Evolutionary conservation across 2,113 vertebrate species (phyloP).

Genomic region (Herpetotheres cachinnans): DNA sequence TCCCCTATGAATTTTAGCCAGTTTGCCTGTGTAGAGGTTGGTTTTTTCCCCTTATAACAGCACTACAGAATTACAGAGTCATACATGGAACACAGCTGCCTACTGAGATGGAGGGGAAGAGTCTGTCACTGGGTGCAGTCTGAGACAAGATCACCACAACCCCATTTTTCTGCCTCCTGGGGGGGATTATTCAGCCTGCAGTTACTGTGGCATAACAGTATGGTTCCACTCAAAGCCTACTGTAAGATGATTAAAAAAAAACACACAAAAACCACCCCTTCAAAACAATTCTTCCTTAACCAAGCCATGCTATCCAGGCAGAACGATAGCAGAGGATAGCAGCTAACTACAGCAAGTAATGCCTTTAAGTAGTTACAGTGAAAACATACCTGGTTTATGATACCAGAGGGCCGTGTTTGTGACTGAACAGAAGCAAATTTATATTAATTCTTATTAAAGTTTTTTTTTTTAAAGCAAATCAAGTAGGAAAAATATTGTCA

Average conservation of each 20-base stretch:
- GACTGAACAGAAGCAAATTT: background rate
- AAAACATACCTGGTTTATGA: background rate
- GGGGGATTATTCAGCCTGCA: background rate
- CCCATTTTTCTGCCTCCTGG: background rate
- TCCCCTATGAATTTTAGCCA: background rate
- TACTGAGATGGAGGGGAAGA: background rate
- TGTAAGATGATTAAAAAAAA: background rate
- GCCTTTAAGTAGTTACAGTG: background rate
- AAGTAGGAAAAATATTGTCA: background rate
- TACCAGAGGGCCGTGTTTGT: background rate
- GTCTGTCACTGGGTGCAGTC: background rate
- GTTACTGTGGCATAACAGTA: too few species aligned
- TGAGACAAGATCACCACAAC: background rate
- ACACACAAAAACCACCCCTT: too few species aligned
- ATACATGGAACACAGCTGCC: background rate
- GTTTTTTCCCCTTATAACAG: fast-evolving
- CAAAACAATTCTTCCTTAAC: background rate
- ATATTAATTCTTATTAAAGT: background rate
- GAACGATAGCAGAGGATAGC: background rate
- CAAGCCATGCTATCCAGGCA: background rate
- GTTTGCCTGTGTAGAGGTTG: background rate
- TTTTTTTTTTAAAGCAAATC: background rate
- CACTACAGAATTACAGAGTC: background rate
- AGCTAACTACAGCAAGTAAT: background rate
- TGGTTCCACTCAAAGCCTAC: background rate